Evolutionary conservation across 2,888 invertebrate species (phyloP).

Genomic region (Germaria angustata): DNA sequence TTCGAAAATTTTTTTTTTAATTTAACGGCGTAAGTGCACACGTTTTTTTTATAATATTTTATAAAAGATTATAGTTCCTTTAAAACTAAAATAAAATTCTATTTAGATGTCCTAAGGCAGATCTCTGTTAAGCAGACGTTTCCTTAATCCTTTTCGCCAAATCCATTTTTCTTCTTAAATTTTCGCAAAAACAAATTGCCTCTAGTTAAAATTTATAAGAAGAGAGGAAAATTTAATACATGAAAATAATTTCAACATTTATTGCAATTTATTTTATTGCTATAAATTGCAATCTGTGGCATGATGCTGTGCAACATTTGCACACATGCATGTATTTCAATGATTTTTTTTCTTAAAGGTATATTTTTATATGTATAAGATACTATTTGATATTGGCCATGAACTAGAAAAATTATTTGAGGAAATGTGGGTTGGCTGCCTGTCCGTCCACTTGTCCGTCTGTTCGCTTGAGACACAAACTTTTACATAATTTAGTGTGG

Average conservation of each 20-base stretch:
- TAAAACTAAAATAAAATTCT: background rate
- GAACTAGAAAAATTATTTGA: constrained; percentile 55
- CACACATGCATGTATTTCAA: constrained; percentile 6
- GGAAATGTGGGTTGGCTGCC: constrained; percentile 20
- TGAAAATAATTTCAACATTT: constrained; percentile 23
- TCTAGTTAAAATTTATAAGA: background rate
- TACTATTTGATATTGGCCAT: constrained; percentile 57
- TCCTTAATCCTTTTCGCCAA: background rate
- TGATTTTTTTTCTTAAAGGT: background rate
- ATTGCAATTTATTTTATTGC: constrained; percentile 38
- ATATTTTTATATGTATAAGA: background rate
- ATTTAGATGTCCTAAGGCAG: background rate
- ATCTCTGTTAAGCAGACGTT: constrained; percentile 11
- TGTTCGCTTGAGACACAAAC: background rate
- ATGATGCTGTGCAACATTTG: constrained; percentile 5
- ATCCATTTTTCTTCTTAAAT: background rate
- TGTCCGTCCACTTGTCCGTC: background rate
- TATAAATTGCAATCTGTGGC: constrained; percentile 26
- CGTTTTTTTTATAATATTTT: background rate
- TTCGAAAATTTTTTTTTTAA: too few species aligned
- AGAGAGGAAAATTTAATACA: background rate
- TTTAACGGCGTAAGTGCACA: too few species aligned
- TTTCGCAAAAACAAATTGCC: background rate
- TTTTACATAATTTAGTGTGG: background rate
- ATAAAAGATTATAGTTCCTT: background rate